Conservation (phyloP, 2,797 vertebrate genomes). For the Trematocara caparti region DNA sequence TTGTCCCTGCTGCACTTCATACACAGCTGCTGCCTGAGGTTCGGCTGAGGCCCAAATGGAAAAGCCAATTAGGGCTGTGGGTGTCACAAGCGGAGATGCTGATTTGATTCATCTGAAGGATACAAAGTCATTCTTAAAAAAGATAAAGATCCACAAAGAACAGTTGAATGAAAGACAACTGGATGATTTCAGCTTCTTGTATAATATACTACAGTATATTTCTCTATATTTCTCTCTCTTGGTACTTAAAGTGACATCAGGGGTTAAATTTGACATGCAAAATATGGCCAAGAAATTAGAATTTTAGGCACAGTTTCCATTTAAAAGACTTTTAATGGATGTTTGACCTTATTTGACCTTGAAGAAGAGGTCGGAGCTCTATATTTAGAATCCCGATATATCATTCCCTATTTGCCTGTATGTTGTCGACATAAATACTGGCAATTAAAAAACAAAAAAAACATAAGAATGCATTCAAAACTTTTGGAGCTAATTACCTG, state of each 20-base stretch:
- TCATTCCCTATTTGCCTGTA: not conserved
- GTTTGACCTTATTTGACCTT: not conserved
- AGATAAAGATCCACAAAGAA: not conserved
- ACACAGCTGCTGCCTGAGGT: not conserved
- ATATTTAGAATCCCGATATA: not conserved
- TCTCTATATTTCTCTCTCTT: not conserved
- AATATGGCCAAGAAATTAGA: not conserved
- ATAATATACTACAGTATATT: not conserved
- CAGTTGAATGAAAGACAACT: not conserved
- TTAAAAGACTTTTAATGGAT: not conserved
- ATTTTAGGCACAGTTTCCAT: not conserved
- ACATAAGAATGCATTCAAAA: rapidly evolving
- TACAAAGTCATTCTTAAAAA: not conserved
- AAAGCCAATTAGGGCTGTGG: conserved; percentile 56
- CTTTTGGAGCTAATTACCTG: not conserved
- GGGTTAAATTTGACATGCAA: not conserved
- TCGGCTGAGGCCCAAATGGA: conserved; percentile 4
- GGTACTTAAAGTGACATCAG: not conserved
- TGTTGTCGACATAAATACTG: not conserved
- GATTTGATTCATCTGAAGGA: conserved; percentile 36
- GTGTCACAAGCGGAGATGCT: conserved; percentile 63
- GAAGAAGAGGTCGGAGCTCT: not conserved
- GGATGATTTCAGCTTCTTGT: not conserved
- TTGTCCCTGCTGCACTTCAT: not conserved
- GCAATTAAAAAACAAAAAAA: not conserved